Conservation (phyloP, 2,888 invertebrate species). For the Meta bourneti region DNA sequence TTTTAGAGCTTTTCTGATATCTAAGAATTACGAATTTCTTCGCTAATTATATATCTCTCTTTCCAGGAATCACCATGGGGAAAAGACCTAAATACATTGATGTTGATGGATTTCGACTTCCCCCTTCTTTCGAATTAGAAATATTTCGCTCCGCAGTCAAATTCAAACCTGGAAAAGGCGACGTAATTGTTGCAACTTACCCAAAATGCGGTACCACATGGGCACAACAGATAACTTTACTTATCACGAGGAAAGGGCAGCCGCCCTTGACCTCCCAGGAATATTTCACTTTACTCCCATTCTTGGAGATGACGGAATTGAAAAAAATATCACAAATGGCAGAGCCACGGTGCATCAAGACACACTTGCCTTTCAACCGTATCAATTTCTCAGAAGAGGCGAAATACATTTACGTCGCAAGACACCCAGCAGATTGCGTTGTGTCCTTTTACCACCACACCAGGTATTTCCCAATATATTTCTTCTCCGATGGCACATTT, state of each 20-base stretch:
- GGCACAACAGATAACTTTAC: slow-evolving; percentile 44
- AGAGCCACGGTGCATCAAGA: slow-evolving; percentile 76
- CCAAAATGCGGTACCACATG: slow-evolving; percentile 74
- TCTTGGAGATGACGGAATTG: slow-evolving; percentile 50
- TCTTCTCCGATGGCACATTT: slow-evolving; percentile 77
- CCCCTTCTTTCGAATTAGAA: slow-evolving; percentile 36
- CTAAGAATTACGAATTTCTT: neutral
- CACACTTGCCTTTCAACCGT: slow-evolving; percentile 79
- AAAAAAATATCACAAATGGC: slow-evolving; percentile 8
- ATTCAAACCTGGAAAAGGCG: slow-evolving; percentile 37
- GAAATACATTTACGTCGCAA: slow-evolving; percentile 80
- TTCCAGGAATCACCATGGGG: neutral
- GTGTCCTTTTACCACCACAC: slow-evolving; percentile 81
- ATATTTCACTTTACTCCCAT: slow-evolving; percentile 48
- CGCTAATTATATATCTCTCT: neutral
- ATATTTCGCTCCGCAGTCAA: slow-evolving; percentile 19
- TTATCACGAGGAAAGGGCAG: slow-evolving; percentile 50
- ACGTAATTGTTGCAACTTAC: slow-evolving; percentile 54
- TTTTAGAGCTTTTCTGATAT: neutral
- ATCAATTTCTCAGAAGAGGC: slow-evolving; percentile 71
- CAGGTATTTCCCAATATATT: slow-evolving; percentile 49
- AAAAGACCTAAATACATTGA: slow-evolving; percentile 20
- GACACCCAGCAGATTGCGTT: slow-evolving; percentile 82
- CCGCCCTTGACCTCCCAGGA: slow-evolving; percentile 21
- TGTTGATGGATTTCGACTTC: slow-evolving; percentile 33